phyloP scores from a whole-genome alignment of 2,113 vertebrate species.

The Trichechus manatus region DNA sequence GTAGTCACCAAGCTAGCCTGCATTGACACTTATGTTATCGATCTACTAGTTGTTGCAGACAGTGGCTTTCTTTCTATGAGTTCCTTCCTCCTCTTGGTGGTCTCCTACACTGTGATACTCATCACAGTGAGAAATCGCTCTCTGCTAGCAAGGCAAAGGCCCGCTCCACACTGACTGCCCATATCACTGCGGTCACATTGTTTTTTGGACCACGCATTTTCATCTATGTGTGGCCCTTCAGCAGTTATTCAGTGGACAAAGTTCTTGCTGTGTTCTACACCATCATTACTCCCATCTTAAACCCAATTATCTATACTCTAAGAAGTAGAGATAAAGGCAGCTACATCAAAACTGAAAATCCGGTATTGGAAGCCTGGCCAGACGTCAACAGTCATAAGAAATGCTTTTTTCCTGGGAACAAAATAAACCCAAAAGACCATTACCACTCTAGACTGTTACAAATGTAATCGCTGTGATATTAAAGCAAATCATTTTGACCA shows the following conservation, averaged over 20 bases:
- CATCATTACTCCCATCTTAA: constrained; percentile 78
- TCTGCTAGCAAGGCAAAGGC: constrained; percentile 73
- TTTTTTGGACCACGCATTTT: constrained; percentile 80
- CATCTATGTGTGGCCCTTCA: constrained; percentile 76
- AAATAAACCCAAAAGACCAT: background rate
- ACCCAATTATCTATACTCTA: constrained; percentile 74
- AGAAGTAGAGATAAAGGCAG: constrained; percentile 79
- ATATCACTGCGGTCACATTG: constrained; percentile 71
- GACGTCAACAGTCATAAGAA: constrained; percentile 53
- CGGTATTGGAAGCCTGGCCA: constrained; percentile 22
- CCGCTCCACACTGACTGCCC: constrained; percentile 68
- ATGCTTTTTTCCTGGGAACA: background rate
- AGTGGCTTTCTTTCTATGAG: constrained; percentile 75
- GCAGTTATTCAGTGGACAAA: constrained; percentile 72
- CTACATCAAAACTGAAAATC: constrained; percentile 73
- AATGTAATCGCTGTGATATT: background rate
- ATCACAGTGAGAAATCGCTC: constrained; percentile 62
- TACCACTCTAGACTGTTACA: background rate
- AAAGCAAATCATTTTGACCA: background rate
- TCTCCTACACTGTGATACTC: constrained; percentile 76
- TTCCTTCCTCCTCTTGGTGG: constrained; percentile 68
- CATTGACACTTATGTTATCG: constrained; percentile 58
- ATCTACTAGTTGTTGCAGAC: constrained; percentile 72
- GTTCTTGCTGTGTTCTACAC: constrained; percentile 80
- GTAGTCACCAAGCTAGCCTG: constrained; percentile 79